Percentiles rank a stretch among this genome's conserved stretches.
These are phyloP conservation scores for Caranx melampygus DNA, from an alignment of 2,113 vertebrate species.

Conservation along the genomic window DNA sequence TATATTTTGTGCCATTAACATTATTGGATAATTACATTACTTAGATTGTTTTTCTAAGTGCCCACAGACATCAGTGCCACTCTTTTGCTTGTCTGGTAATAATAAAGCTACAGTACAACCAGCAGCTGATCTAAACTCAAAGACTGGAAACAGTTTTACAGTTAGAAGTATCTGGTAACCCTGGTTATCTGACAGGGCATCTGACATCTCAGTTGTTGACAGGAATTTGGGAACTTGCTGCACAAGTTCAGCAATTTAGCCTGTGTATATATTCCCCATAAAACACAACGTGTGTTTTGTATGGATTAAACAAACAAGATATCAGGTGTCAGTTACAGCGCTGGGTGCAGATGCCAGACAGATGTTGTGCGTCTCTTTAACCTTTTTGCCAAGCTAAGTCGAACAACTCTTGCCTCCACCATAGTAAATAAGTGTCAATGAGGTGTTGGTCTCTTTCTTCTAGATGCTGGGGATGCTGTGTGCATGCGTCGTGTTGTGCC, in stretches of 20 bases:
- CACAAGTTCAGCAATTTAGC: background rate
- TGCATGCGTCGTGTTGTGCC: conserved; percentile 91
- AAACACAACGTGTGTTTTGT: background rate
- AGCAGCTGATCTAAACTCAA: background rate
- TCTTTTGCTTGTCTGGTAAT: background rate
- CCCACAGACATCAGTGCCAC: background rate
- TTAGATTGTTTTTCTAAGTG: background rate
- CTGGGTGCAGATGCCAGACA: no score
- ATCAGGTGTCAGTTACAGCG: no score
- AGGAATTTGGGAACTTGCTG: background rate
- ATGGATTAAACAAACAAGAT: background rate
- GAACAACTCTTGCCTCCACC: background rate
- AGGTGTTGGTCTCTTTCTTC: conserved; percentile 1
- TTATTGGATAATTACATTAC: background rate
- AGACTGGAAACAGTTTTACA: background rate
- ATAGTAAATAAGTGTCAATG: no score
- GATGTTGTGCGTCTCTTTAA: no score
- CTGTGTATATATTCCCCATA: background rate
- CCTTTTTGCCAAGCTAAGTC: background rate
- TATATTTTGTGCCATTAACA: no score
- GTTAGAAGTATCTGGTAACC: background rate
- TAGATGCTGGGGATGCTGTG: conserved; percentile 97
- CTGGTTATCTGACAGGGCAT: background rate
- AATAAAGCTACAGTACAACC: background rate
- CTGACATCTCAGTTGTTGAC: background rate